A percentile compares a stretch with the other conserved stretches of the same genome.
phyloP scores from a whole-genome alignment of 1,140 invertebrate genomes.

The Samia ricini region DNA sequence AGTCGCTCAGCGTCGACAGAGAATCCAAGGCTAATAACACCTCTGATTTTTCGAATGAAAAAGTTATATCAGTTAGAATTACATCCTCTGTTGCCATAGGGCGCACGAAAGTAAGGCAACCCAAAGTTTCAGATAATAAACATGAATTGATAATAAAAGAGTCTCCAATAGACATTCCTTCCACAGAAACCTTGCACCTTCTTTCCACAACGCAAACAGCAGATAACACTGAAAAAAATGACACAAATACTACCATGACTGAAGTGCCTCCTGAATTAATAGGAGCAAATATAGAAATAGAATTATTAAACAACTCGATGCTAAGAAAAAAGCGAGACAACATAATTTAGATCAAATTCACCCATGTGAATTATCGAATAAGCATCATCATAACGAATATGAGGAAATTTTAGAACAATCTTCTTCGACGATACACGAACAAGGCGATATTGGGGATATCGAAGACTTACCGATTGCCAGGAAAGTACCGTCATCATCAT shows the following conservation, averaged over 20 bases:
- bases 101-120: slow-evolving; percentile 42
- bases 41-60: slow-evolving; percentile 37
- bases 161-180: neutral
- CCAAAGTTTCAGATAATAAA: neutral
- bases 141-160: neutral
- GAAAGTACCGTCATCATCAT: slow-evolving; percentile 16
- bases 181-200: neutral
- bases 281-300: slow-evolving; percentile 68
- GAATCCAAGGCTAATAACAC: slow-evolving; percentile 44
- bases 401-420: slow-evolving; percentile 8
- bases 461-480: slow-evolving; percentile 20
- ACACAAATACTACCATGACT: slow-evolving; percentile 17
- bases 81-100: slow-evolving; percentile 73
- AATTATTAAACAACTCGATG: slow-evolving; percentile 64
- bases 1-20: slow-evolving; percentile 13
- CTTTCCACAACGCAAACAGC: neutral
- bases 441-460: slow-evolving; percentile 10
- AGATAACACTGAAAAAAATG: neutral
- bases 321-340: slow-evolving; percentile 54
- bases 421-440: slow-evolving; percentile 11
- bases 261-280: slow-evolving; percentile 44
- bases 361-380: slow-evolving; percentile 32
- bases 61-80: slow-evolving; percentile 75
- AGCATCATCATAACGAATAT: slow-evolving; percentile 11
- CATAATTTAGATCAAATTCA: slow-evolving; percentile 42